Conservation (phyloP, 1,140 invertebrate genomes). For the Heliconius melpomene region DNA sequence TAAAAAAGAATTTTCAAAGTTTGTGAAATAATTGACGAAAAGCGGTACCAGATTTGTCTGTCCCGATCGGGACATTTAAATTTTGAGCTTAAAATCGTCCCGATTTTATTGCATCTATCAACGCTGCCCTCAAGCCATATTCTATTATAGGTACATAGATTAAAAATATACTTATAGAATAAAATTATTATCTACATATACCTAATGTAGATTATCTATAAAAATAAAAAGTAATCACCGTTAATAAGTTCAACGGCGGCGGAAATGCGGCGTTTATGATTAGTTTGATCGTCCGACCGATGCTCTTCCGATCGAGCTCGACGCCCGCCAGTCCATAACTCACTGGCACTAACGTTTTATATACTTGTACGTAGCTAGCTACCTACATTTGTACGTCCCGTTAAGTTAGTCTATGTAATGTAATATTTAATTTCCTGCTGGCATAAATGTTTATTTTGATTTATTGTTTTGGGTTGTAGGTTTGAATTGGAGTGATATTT, state of each 20-base stretch:
- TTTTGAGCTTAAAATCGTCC: no score
- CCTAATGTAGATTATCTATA: not conserved
- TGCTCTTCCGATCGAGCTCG: slow-evolving; percentile 12
- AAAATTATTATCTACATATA: not conserved
- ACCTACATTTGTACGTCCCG: not conserved
- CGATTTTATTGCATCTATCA: no score
- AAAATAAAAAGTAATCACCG: slow-evolving; percentile 5
- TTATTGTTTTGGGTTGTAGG: not conserved
- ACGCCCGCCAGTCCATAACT: slow-evolving; percentile 9
- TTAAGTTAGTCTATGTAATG: slow-evolving; percentile 6
- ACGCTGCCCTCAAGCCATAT: no score
- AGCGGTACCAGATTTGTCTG: no score
- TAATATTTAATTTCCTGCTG: slow-evolving; percentile 19
- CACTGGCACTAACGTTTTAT: slow-evolving; percentile 13
- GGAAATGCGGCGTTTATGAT: slow-evolving; percentile 25
- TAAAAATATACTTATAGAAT: no score
- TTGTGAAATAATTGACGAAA: no score
- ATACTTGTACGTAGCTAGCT: no score
- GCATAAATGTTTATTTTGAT: not conserved
- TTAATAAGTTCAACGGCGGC: slow-evolving; percentile 11
- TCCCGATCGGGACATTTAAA: no score
- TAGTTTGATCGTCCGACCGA: slow-evolving; percentile 20
- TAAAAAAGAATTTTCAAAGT: no score
- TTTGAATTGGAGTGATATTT: not conserved
- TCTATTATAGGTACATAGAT: no score